These are phyloP conservation scores for Rhodinocichla rosea DNA, from an alignment of 2,113 vertebrate species.

Conservation along the genomic window DNA sequence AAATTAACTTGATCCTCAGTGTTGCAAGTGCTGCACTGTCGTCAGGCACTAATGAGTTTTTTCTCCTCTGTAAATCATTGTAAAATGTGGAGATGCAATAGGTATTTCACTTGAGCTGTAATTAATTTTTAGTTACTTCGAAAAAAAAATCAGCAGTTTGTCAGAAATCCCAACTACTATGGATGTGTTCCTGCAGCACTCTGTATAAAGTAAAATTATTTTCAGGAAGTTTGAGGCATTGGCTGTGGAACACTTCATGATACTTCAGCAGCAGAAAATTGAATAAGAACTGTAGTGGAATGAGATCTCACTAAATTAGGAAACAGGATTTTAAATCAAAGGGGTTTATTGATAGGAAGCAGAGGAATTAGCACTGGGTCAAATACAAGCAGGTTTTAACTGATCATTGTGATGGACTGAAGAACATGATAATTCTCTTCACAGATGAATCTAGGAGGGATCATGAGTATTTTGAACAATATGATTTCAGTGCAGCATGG, in stretches of 20 bases:
- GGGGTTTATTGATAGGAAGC: neutral
- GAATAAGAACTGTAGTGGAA: neutral
- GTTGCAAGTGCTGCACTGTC: neutral
- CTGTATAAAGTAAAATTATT: neutral
- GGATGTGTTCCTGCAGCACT: neutral
- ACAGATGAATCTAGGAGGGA: neutral
- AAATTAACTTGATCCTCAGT: neutral
- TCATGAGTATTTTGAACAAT: neutral
- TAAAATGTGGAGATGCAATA: neutral
- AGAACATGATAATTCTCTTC: neutral
- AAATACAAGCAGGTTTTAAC: neutral
- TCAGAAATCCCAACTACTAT: neutral
- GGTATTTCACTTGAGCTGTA: neutral
- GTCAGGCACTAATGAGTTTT: neutral
- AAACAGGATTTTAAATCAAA: neutral
- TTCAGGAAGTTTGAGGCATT: neutral
- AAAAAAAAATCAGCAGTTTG: neutral
- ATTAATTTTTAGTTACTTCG: neutral
- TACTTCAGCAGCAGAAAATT: neutral
- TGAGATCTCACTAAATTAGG: neutral
- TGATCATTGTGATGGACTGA: neutral
- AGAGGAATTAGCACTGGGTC: neutral
- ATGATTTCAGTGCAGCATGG: neutral
- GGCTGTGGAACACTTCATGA: neutral
- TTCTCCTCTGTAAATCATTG: neutral